Evolutionary conservation across 2,797 vertebrate species (phyloP).

Genomic region (Lutjanus campechanus): DNA sequence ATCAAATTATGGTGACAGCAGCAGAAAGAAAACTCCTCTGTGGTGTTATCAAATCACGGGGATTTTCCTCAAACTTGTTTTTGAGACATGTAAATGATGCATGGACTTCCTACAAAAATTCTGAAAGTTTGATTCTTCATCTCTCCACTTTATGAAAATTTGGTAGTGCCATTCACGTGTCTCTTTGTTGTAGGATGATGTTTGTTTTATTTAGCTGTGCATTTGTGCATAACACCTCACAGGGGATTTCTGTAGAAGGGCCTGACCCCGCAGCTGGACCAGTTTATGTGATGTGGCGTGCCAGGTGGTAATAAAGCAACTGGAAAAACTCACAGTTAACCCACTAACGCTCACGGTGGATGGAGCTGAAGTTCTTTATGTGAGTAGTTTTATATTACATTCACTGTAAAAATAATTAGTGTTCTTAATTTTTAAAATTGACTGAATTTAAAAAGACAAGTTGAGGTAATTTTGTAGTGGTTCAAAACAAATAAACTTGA

Average conservation of each 20-base stretch:
- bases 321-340: conserved; percentile 57
- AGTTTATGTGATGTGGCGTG: conserved; percentile 38
- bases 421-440: too few relatives aligned
- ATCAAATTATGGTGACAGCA: conserved; percentile 17
- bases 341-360: conserved; percentile 22
- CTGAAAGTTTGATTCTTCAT: neutral
- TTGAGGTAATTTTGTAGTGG: too few relatives aligned
- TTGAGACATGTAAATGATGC: conserved; percentile 39
- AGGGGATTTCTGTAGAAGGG: conserved; percentile 51
- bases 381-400: conserved; percentile 9
- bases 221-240: conserved; percentile 18
- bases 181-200: conserved; percentile 10
- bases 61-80: conserved; percentile 63
- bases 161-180: neutral
- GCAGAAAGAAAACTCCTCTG: conserved; percentile 40
- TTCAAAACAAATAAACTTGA: too few relatives aligned
- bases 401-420: too few relatives aligned
- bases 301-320: conserved; percentile 58
- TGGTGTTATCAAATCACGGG: conserved; percentile 32
- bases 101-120: conserved; percentile 25
- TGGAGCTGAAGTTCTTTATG: neutral
- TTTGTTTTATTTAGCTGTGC: conserved; percentile 29
- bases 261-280: conserved; percentile 52
- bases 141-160: neutral
- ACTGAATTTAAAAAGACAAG: too few relatives aligned